Evolutionary conservation across 35 echinoderm and acorn worm genomes (phyloP).

Genomic region (Apostichopus parvimensis): DNA sequence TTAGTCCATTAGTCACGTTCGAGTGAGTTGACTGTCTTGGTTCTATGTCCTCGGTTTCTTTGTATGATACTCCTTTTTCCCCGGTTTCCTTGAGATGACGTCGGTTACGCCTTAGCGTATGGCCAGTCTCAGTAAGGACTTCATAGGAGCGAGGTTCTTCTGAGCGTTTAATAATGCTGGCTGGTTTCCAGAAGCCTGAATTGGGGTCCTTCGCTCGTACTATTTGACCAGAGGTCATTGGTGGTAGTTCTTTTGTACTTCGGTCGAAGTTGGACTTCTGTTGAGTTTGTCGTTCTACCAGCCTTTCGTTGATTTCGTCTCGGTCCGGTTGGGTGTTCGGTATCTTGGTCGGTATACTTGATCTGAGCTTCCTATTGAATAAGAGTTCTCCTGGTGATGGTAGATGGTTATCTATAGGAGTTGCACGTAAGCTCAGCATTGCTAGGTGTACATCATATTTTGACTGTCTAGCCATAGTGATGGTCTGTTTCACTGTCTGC

Average conservation of each 20-base stretch:
- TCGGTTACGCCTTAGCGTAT: conserved; percentile 31
- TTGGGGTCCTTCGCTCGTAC: conserved; percentile 52
- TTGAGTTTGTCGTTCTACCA: conserved; percentile 16
- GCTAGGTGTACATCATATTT: neutral
- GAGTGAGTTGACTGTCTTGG: neutral
- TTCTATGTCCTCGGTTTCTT: neutral
- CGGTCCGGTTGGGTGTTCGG: neutral
- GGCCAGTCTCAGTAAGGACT: neutral
- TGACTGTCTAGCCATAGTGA: too few species aligned
- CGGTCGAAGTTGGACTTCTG: conserved; percentile 27
- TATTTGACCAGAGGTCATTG: conserved; percentile 55
- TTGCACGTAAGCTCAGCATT: neutral
- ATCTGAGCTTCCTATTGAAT: too few species aligned
- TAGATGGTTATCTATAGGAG: neutral
- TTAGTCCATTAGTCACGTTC: too few species aligned
- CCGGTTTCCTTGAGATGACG: conserved; percentile 2
- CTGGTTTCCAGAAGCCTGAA: conserved; percentile 48
- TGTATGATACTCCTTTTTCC: neutral
- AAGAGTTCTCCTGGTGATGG: conserved; percentile 37
- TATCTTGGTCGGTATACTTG: neutral
- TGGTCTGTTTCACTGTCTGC: too few species aligned
- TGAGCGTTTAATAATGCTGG: neutral
- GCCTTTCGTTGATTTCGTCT: neutral
- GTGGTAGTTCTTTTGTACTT: conserved; percentile 42
- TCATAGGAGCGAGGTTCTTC: conserved; percentile 7